Conservation (phyloP, 1,140 invertebrate species). For the Bombus difficillimus region DNA sequence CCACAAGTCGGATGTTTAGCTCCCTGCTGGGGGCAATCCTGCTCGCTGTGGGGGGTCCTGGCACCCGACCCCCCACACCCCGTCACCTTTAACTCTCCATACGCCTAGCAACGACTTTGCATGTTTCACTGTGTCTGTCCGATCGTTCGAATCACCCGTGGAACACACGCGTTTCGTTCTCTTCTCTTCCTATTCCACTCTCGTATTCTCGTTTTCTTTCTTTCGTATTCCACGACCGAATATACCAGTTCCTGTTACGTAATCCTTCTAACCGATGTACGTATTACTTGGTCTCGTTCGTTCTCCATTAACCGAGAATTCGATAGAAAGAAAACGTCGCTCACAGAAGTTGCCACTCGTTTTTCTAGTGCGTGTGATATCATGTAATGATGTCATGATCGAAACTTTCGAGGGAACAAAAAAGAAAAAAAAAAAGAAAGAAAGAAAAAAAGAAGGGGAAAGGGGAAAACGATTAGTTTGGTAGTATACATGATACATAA, state of each 20-base stretch:
- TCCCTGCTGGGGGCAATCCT: slow-evolving; percentile 80
- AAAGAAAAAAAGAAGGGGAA: neutral
- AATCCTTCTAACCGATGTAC: neutral
- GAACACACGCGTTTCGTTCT: slow-evolving; percentile 50
- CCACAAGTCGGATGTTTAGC: slow-evolving; percentile 76
- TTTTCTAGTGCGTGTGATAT: neutral
- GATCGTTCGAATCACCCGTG: slow-evolving; percentile 46
- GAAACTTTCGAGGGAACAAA: neutral
- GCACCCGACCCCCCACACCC: slow-evolving; percentile 58
- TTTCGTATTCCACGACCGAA: neutral
- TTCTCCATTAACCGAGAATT: neutral
- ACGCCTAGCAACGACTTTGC: slow-evolving; percentile 57
- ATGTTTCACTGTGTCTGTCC: slow-evolving; percentile 18
- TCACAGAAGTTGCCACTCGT: neutral
- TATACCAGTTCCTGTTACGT: neutral
- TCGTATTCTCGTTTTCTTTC: neutral
- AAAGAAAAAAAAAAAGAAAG: accelerated
- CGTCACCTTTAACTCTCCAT: slow-evolving; percentile 60
- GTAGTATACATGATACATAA: neutral
- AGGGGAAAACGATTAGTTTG: neutral
- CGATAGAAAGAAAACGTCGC: neutral
- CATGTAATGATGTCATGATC: too few species aligned
- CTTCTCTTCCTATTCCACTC: neutral
- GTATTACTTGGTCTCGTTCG: neutral
- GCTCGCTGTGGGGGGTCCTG: slow-evolving; percentile 73